Conservation (phyloP, 2,888 invertebrate species). For the Cordylochernes scorpioides region DNA sequence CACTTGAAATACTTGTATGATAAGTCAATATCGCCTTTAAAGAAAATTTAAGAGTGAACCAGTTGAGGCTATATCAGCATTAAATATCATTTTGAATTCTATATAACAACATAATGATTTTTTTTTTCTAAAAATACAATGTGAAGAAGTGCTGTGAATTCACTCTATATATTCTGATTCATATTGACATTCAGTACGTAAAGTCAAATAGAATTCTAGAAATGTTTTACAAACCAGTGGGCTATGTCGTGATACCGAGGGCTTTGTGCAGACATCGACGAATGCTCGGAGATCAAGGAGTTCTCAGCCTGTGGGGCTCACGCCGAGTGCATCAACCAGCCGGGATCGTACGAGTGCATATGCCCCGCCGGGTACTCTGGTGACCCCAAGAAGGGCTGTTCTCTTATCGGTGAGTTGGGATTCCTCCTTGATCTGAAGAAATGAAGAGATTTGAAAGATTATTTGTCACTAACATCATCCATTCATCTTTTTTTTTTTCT, state of each 20-base stretch:
- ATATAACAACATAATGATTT: not conserved
- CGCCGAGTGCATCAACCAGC: conserved; percentile 64
- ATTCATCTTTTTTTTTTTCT: no score
- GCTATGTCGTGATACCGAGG: not conserved
- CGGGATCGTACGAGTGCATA: conserved; percentile 57
- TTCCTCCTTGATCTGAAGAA: no score
- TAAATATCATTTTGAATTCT: not conserved
- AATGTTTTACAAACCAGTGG: not conserved
- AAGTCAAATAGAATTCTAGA: not conserved
- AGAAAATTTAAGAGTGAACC: no score
- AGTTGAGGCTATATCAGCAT: not conserved
- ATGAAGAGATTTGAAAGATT: conserved; percentile 3
- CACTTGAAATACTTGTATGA: no score
- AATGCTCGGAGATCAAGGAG: conserved; percentile 62
- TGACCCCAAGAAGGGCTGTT: conserved; percentile 15
- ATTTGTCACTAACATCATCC: no score
- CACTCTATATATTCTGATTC: no score
- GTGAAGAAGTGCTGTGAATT: no score
- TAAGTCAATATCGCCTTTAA: no score
- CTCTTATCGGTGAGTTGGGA: conserved; percentile 12
- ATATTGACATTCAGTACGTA: not conserved
- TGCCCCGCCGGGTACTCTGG: conserved; percentile 38
- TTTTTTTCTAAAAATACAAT: no score
- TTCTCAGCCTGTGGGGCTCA: conserved; percentile 62
- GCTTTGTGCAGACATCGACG: conserved; percentile 38